A percentile compares a stretch with the other conserved stretches of the same genome.
These are phyloP conservation scores for Hylia prasina DNA, from an alignment of 2,113 vertebrate species.

Conservation along the genomic window DNA sequence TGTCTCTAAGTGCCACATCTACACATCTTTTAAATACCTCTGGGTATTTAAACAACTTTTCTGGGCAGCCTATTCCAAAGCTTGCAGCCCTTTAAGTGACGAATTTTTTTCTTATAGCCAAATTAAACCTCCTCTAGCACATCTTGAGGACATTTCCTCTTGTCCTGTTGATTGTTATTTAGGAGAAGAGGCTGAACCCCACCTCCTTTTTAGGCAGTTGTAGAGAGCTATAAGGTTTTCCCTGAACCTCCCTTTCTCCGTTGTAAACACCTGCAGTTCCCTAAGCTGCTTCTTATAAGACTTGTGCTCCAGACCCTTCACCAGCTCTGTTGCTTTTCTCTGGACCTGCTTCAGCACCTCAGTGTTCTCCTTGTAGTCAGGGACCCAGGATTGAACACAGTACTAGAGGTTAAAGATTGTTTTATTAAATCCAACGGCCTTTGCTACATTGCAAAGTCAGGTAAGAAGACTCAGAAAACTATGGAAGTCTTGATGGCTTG, in stretches of 20 bases:
- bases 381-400: neutral
- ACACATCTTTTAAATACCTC: neutral
- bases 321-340: neutral
- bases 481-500: neutral
- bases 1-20: neutral
- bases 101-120: neutral
- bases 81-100: neutral
- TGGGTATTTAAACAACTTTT: fast-evolving
- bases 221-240: neutral
- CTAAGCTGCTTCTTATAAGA: neutral
- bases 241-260: neutral
- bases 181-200: neutral
- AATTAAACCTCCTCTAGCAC: neutral
- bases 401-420: neutral
- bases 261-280: neutral
- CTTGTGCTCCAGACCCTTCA: neutral
- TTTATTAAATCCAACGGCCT: neutral
- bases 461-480: neutral
- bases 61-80: neutral
- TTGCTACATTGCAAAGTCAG: neutral
- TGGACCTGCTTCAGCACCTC: neutral
- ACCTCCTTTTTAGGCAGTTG: neutral
- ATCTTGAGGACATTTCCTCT: neutral
- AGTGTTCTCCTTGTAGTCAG: neutral
- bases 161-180: neutral